phyloP scores from a whole-genome alignment of 2,113 vertebrate genomes.

The Sapayoa aenigma region DNA sequence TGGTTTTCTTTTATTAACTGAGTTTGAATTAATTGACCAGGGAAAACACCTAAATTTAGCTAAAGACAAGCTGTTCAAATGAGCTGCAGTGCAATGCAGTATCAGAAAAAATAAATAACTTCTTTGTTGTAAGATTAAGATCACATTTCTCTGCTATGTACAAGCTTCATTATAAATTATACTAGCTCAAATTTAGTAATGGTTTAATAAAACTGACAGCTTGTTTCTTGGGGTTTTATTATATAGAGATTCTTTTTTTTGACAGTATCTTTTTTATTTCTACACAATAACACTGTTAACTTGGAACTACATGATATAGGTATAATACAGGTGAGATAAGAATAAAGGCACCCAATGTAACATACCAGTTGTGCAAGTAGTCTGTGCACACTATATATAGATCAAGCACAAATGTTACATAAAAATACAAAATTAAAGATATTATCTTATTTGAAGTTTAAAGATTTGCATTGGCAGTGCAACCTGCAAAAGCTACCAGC shows the following conservation, averaged over 20 bases:
- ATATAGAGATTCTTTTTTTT: neutral
- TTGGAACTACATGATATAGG: neutral
- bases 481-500: neutral
- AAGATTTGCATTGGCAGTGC: neutral
- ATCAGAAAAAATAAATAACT: neutral
- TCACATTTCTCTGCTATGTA: neutral
- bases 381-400: neutral
- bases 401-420: neutral
- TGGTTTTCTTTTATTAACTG: neutral
- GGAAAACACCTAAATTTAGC: neutral
- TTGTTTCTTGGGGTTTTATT: neutral
- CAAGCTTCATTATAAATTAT: neutral
- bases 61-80: neutral
- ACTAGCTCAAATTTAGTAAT: neutral
- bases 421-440: neutral
- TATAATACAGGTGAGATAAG: neutral
- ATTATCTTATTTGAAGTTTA: neutral
- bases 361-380: neutral
- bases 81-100: neutral
- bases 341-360: neutral
- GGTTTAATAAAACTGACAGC: neutral
- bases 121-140: neutral
- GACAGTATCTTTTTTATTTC: neutral
- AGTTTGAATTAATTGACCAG: neutral
- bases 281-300: neutral